phyloP scores from a whole-genome alignment of 1,140 invertebrate species.

The Ceratoteleas bidentatus region DNA sequence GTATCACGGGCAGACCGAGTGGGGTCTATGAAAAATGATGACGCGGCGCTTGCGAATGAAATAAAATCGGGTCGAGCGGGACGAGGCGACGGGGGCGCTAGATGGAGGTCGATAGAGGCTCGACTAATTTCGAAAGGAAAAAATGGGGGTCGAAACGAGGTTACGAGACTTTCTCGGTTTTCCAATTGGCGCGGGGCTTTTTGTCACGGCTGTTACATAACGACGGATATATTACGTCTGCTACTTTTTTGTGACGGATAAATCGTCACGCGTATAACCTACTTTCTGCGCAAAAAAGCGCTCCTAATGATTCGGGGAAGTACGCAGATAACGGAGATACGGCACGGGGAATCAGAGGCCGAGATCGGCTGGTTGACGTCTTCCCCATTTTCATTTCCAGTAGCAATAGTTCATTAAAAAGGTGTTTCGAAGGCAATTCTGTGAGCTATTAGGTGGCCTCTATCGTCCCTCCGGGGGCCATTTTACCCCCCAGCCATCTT shows the following conservation, averaged over 20 bases:
- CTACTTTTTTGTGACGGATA: slow-evolving; percentile 3
- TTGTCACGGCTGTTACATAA: neutral
- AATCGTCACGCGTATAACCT: slow-evolving; percentile 22
- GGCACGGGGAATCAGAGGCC: slow-evolving; percentile 49
- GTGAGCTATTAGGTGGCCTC: slow-evolving; percentile 85
- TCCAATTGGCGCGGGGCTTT: neutral
- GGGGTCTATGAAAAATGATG: slow-evolving; percentile 81
- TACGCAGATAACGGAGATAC: slow-evolving; percentile 42
- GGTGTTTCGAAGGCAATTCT: slow-evolving; percentile 86
- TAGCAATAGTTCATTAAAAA: slow-evolving; percentile 87
- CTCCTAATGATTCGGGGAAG: slow-evolving; percentile 38
- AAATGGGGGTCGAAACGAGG: slow-evolving; percentile 53
- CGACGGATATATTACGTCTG: neutral
- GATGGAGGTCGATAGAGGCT: slow-evolving; percentile 64
- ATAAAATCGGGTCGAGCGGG: slow-evolving; percentile 77
- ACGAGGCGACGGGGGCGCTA: slow-evolving; percentile 66
- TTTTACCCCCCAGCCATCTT: slow-evolving; percentile 75
- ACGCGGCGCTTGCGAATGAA: slow-evolving; percentile 78
- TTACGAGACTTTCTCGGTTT: slow-evolving; percentile 31
- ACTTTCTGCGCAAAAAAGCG: slow-evolving; percentile 21
- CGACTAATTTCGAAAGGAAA: slow-evolving; percentile 55
- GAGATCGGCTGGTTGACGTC: slow-evolving; percentile 68
- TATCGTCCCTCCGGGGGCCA: slow-evolving; percentile 85
- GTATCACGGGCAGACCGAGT: slow-evolving; percentile 44
- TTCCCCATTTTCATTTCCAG: slow-evolving; percentile 84